Base-by-base conservation (phyloP, 1,140 invertebrate species). In the Drosophila nikananu region DNA sequence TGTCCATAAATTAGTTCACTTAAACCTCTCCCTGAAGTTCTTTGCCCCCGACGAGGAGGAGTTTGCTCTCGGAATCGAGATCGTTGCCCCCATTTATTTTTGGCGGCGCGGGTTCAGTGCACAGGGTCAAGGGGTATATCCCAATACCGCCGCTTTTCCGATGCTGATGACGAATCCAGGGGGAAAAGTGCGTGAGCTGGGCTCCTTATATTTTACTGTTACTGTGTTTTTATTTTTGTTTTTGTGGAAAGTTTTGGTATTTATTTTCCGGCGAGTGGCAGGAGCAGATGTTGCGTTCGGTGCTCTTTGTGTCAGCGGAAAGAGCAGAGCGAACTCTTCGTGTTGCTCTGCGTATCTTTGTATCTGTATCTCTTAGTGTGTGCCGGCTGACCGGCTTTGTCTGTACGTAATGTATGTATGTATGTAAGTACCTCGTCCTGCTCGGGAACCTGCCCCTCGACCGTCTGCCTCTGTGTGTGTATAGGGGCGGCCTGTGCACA, bases 381-480 rank as follows among this genome's bases (percentile, higher is more conserved):
- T 63, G 52, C 68, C 80, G 65, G 65, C 60, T 80, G 81, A 62
- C 71, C 52, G 46, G 63, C 68, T 82, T 72, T 72, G 51, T 58
- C 65, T 72, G 68, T 39, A 32, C n/a, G 17, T 55, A 25, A n/a
- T n/a, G n/a, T n/a, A n/a, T 12, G 17, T 61, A 32, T 35, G 15
- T 49, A 3, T 37, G 27, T 49, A n/a, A 27, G 48, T 27, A 51
- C 51, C 66, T 72, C 67, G 57, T 71, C 44, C 46, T 73, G 52
- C 70, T 60, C 58, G 35, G 37, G 41, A 60, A 59, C 72, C 67
- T 48, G 35, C 54, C 21, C 27, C 27, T 25, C 19, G n/a, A 35
- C 27, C 9, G n/a, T 71, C 27, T 64, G 25, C 6, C 27, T 42
- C 23, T 46, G 46, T 55, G 48, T 10, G 9, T 21, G 21, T 19